phyloP scores from a whole-genome alignment of 1,140 invertebrate species.

The Asbolus verrucosus region DNA sequence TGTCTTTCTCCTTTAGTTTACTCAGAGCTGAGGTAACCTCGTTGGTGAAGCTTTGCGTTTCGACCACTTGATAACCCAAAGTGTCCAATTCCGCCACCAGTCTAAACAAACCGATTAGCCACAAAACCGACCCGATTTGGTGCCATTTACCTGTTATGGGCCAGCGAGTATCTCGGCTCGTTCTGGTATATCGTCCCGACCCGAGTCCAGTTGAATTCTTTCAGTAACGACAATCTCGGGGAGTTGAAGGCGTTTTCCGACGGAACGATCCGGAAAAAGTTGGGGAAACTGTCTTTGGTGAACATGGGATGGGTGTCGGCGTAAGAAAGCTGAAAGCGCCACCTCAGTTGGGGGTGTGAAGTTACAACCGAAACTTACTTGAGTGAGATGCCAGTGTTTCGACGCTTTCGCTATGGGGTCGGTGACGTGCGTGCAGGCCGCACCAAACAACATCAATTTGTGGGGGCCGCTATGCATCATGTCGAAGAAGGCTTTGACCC shows the following conservation, averaged over 20 bases:
- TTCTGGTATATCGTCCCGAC: constrained; percentile 98
- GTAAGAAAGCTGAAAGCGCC: constrained; percentile 84
- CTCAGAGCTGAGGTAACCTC: constrained; percentile 86
- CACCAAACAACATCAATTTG: constrained; percentile 96
- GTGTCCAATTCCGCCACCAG: constrained; percentile 90
- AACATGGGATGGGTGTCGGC: constrained; percentile 99
- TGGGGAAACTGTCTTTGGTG: constrained; percentile 92
- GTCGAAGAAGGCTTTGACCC: constrained; percentile 97
- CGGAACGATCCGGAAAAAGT: constrained; percentile 96
- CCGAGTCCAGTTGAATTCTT: constrained; percentile 96
- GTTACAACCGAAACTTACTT: constrained; percentile 72
- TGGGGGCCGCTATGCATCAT: constrained; percentile 94
- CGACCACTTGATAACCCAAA: constrained; percentile 84
- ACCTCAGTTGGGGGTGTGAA: not conserved
- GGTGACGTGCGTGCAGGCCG: constrained; percentile 95
- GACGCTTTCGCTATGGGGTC: constrained; percentile 98
- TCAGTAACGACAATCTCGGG: constrained; percentile 87
- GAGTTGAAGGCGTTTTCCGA: constrained; percentile 96
- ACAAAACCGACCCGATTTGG: not conserved
- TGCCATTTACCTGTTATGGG: constrained; percentile 60
- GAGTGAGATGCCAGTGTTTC: constrained; percentile 95
- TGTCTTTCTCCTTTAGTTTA: constrained; percentile 92
- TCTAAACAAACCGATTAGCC: constrained; percentile 63
- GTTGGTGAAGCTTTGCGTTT: constrained; percentile 94
- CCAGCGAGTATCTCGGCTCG: constrained; percentile 90